Evolutionary conservation across 2,113 vertebrate species (phyloP).

Genomic region (Platanista minor): DNA sequence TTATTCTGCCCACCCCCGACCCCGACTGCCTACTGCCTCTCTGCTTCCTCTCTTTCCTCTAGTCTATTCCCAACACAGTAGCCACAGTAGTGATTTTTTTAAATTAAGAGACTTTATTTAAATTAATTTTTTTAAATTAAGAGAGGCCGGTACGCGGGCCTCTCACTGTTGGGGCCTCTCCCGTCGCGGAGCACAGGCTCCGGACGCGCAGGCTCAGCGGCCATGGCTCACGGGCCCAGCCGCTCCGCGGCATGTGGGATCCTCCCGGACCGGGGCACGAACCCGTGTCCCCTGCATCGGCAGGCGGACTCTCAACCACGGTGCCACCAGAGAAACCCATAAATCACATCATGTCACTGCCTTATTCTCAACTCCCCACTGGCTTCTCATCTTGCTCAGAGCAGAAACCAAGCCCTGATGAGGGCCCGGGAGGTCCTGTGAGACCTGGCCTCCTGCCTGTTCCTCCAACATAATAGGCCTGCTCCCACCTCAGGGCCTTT

Average conservation of each 20-base stretch:
- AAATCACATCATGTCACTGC: not conserved
- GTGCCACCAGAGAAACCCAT: no score
- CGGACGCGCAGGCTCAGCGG: no score
- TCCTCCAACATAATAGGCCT: rapidly evolving
- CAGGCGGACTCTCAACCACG: no score
- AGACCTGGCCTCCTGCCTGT: not conserved
- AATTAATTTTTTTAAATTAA: not conserved
- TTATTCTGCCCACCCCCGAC: not conserved
- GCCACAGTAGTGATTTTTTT: not conserved
- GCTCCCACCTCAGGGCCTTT: no score
- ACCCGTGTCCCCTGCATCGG: no score
- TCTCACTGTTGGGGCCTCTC: no score
- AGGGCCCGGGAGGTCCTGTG: no score
- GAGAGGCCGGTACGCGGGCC: not conserved
- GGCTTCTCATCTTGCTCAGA: not conserved
- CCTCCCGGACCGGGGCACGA: no score
- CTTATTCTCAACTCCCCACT: not conserved
- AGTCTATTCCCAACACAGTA: not conserved
- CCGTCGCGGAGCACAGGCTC: no score
- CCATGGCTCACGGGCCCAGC: no score
- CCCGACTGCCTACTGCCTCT: not conserved
- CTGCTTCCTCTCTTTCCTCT: not conserved
- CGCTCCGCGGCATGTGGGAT: no score
- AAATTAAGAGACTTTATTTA: not conserved
- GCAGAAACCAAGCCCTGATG: not conserved